Evolutionary conservation across 1,140 invertebrate species (phyloP).

Genomic region (Wasmannia auropunctata): DNA sequence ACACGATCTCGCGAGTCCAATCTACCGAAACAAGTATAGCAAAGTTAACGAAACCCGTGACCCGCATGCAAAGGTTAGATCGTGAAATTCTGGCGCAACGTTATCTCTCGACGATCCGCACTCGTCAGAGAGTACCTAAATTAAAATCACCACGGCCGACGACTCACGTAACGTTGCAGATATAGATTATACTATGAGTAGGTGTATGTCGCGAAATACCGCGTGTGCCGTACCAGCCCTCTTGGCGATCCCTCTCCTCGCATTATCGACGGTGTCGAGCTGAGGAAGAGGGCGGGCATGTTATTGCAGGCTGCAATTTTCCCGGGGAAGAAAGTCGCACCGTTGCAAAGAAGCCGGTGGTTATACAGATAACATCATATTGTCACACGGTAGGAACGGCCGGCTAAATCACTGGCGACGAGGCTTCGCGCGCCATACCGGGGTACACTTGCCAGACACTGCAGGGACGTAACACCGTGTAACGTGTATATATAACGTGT

Average conservation of each 20-base stretch:
- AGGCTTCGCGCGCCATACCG: neutral
- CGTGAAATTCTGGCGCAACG: slow-evolving; percentile 44
- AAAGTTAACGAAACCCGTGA: slow-evolving; percentile 53
- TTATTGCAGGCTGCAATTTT: slow-evolving; percentile 41
- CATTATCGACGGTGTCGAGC: slow-evolving; percentile 2
- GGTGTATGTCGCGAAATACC: slow-evolving; percentile 54
- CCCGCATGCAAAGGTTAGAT: slow-evolving; percentile 38
- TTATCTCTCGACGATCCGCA: slow-evolving; percentile 45
- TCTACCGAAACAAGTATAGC: slow-evolving; percentile 36
- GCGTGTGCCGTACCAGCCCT: neutral
- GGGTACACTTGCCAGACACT: neutral
- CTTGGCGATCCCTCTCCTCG: neutral
- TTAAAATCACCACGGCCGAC: slow-evolving; percentile 66
- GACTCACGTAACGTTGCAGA: slow-evolving; percentile 63
- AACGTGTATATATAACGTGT: neutral
- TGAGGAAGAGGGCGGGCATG: neutral
- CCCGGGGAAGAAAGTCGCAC: slow-evolving; percentile 18
- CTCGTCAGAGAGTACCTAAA: slow-evolving; percentile 49
- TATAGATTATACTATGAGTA: too few relatives aligned
- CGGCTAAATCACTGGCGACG: slow-evolving; percentile 41
- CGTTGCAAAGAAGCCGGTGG: slow-evolving; percentile 34
- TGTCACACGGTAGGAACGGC: slow-evolving; percentile 39
- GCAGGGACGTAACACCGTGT: too few relatives aligned
- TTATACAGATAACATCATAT: slow-evolving; percentile 56
- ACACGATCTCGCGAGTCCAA: slow-evolving; percentile 13